Conservation (phyloP, 2,797 vertebrate species). For the Diglossa cyanea region DNA sequence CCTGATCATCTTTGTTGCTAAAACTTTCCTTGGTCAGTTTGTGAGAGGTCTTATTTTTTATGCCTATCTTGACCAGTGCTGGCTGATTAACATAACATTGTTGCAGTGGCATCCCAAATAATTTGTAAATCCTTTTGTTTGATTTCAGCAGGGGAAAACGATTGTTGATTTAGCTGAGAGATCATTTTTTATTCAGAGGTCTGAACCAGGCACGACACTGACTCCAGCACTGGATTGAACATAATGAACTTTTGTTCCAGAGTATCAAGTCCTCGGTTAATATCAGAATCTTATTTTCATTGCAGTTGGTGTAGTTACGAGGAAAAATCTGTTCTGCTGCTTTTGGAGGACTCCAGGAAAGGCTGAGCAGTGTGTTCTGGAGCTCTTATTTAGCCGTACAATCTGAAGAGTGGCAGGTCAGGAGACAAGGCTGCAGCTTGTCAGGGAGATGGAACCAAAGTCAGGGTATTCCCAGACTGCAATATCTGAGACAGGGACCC, state of each 20-base stretch:
- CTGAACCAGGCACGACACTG: background rate
- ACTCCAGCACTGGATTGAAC: background rate
- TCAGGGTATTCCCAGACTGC: background rate
- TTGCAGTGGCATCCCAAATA: background rate
- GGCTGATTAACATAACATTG: background rate
- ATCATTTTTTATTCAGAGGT: slow-evolving; percentile 15
- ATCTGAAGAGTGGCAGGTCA: background rate
- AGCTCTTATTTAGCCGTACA: background rate
- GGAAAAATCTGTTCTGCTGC: background rate
- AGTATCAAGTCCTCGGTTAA: background rate
- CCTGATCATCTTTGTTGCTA: background rate
- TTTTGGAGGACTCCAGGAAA: background rate
- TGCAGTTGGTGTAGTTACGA: background rate
- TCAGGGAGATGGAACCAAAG: background rate
- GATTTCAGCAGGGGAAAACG: background rate
- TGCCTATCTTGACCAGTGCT: background rate
- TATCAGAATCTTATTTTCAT: background rate
- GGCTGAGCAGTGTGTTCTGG: background rate
- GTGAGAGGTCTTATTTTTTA: background rate
- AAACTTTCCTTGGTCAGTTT: background rate
- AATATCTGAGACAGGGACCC: fast-evolving
- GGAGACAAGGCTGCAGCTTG: background rate
- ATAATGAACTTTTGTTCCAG: background rate
- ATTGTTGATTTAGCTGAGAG: slow-evolving; percentile 17
- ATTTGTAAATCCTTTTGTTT: background rate